Conservation (phyloP, 1,140 invertebrate species). For the Diprion similis region DNA sequence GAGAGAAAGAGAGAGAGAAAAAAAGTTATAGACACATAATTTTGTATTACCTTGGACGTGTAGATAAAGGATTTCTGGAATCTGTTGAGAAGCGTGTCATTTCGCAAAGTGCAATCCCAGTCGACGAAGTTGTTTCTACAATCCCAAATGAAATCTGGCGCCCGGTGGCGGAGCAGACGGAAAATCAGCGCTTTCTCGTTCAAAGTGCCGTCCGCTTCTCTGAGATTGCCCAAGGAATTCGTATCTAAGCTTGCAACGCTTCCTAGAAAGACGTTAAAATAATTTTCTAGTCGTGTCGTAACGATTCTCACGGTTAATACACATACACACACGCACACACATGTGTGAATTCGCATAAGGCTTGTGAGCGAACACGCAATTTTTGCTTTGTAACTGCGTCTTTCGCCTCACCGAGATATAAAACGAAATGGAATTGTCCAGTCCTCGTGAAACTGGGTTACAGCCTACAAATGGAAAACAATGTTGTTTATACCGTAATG, state of each 20-base stretch:
- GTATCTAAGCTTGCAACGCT: slow-evolving; percentile 40
- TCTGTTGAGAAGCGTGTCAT: slow-evolving; percentile 46
- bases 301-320: too few species aligned
- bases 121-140: slow-evolving; percentile 53
- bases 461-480: too few species aligned
- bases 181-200: slow-evolving; percentile 52
- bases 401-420: too few species aligned
- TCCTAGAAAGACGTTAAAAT: slow-evolving; percentile 30
- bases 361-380: too few species aligned
- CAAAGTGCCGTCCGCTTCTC: slow-evolving; percentile 38
- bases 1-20: not conserved
- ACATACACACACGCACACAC: too few species aligned
- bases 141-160: slow-evolving; percentile 55
- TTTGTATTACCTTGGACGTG: slow-evolving; percentile 50
- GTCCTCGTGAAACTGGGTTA: too few species aligned
- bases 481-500: too few species aligned
- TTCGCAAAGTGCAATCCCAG: slow-evolving; percentile 44
- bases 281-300: too few species aligned
- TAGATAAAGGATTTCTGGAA: slow-evolving; percentile 49
- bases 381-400: too few species aligned
- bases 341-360: too few species aligned
- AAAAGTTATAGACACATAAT: not conserved
- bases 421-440: too few species aligned
- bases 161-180: slow-evolving; percentile 36
- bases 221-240: slow-evolving; percentile 46